These are phyloP conservation scores for Malurus alboscapulatus DNA, from an alignment of 2,113 vertebrate species.

Conservation along the genomic window DNA sequence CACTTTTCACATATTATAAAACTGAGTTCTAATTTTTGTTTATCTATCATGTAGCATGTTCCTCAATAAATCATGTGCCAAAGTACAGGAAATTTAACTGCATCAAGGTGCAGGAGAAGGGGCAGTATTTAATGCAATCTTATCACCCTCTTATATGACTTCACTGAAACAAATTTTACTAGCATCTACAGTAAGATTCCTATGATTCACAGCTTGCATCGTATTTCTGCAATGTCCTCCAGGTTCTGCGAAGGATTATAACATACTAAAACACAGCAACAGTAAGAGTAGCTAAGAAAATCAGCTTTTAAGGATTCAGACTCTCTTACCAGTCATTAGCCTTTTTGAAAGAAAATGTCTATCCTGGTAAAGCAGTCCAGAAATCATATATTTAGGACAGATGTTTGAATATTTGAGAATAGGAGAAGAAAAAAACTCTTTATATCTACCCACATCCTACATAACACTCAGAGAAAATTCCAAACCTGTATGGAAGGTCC, in stretches of 20 bases:
- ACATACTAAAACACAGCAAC: not conserved
- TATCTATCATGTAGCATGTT: not conserved
- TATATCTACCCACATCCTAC: not conserved
- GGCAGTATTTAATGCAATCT: not conserved
- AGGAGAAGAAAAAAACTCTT: not conserved
- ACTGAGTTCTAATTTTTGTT: not conserved
- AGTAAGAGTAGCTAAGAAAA: not conserved
- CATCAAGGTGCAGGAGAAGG: not conserved
- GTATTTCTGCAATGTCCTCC: not conserved
- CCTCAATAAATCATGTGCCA: not conserved
- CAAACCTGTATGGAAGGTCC: not conserved
- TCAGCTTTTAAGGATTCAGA: not conserved
- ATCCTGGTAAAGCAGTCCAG: not conserved
- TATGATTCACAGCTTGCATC: not conserved
- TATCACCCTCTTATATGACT: not conserved
- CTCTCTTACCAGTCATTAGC: not conserved
- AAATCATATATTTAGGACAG: not conserved
- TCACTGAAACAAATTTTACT: not conserved
- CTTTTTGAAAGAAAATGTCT: not conserved
- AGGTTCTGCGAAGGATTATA: not conserved
- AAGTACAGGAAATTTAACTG: not conserved
- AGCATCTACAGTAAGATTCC: not conserved
- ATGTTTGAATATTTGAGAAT: not conserved
- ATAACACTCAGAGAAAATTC: not conserved
- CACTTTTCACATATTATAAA: not conserved